Evolutionary conservation across 1,140 invertebrate genomes (phyloP), one percentile per base, ranked within the genome.

Genomic region (Cyphomyrmex costatus): DNA sequence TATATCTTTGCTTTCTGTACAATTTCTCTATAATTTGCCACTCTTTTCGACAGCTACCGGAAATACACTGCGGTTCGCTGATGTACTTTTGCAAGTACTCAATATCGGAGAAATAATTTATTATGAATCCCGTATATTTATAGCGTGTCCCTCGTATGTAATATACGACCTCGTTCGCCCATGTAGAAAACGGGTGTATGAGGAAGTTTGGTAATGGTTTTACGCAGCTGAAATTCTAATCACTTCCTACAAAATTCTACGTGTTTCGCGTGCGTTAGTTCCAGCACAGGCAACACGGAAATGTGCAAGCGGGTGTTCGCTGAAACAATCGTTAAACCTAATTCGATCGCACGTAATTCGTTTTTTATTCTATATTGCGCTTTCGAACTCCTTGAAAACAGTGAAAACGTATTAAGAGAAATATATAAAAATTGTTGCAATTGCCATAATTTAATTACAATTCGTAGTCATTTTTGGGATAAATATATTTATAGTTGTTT

Each of bases 151-250:
- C 36, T 83, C 36, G 36, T n/a, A n/a, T 24, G 53, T 53, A 49
- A 83, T 46, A 74, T 19, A 33, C 6, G 68, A 49, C 68, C 68
- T 83, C 79, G 68, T 83, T 74, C 68, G 53, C 24, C 19, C 68
- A 36, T 46, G 36, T 60, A 73, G 68, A 83, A 83, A 60, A 83
- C 79, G 68, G 63, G 21, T 21, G 78, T 80, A 58, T 49, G 78
- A 83, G 79, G 79, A 83, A 83, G 79, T 71, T 33, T 70, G 27
- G 21, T 42, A 36, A 30, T 51, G 51, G 33, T 73, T 77, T 85
- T 88, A 85, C 77, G 79, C 49, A 58, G 79, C 30, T 88, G 24
- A 88, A 88, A 88, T 85, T 85, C 86, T 85, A 89, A 89, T 88
- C 65, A 63, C 80, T 89, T 89, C 73, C 73, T 71, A 71, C 36